These are phyloP conservation scores for Apocrypta bakeri DNA, from an alignment of 1,140 invertebrate genomes.

Conservation along the genomic window DNA sequence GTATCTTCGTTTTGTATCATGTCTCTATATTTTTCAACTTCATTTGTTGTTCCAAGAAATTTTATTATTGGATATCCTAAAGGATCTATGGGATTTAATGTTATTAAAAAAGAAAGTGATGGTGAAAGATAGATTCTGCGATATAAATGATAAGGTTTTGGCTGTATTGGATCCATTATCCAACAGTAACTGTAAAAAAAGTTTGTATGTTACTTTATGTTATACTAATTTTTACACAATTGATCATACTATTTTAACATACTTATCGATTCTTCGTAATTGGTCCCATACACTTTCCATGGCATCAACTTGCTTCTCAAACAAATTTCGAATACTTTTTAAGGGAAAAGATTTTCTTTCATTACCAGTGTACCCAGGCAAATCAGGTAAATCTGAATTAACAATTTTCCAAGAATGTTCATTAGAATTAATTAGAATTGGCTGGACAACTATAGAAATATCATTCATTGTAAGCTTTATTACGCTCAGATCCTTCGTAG, in stretches of 20 bases:
- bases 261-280: constrained; percentile 66
- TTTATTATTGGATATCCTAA: constrained; percentile 64
- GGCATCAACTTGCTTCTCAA: constrained; percentile 60
- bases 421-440: constrained; percentile 52
- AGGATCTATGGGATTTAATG: constrained; percentile 62
- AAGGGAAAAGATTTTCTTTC: constrained; percentile 58
- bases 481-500: constrained; percentile 47
- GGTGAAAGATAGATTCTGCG: constrained; percentile 66
- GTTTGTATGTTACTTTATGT: neutral
- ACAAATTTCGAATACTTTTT: constrained; percentile 54
- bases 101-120: constrained; percentile 65
- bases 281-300: constrained; percentile 61
- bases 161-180: constrained; percentile 65
- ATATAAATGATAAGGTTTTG: constrained; percentile 68
- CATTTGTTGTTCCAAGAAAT: constrained; percentile 66
- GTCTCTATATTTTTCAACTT: constrained; percentile 59
- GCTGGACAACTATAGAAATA: constrained; percentile 57
- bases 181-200: constrained; percentile 63
- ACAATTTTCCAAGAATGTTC: constrained; percentile 63
- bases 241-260: constrained; percentile 32
- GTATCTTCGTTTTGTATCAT: constrained; percentile 56
- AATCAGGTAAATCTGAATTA: constrained; percentile 64
- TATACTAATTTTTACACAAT: constrained; percentile 20
- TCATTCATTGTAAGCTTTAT: constrained; percentile 60
- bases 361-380: constrained; percentile 52